A percentile compares a stretch with the other conserved stretches of the same genome.
Conservation (phyloP, 92 coral and sea anemone species). For the Zoanthus gigantus region DNA sequence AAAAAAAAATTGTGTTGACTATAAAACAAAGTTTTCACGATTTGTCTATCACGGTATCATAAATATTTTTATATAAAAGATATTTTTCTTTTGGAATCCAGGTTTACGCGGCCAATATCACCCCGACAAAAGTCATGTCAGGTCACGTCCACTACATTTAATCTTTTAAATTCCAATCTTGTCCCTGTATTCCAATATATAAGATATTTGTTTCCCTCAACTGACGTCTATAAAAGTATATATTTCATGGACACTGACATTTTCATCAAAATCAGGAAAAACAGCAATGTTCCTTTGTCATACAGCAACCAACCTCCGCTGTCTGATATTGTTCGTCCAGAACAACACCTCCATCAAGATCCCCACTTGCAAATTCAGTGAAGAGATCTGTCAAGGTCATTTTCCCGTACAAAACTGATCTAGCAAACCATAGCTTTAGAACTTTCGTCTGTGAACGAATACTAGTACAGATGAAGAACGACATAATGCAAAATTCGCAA, state of each 20-base stretch:
- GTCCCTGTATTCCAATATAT: not conserved
- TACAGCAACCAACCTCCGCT: constrained; percentile 6
- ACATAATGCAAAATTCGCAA: not conserved
- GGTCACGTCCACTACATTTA: not conserved
- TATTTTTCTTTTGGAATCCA: not conserved
- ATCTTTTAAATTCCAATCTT: not conserved
- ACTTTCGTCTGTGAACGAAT: constrained; percentile 24
- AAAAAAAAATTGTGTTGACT: too few relatives aligned
- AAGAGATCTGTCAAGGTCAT: constrained; percentile 13
- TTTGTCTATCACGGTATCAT: not conserved
- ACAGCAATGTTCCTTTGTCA: constrained; percentile 1
- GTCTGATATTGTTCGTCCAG: constrained; percentile 20
- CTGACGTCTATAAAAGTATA: not conserved
- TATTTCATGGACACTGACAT: constrained; percentile 4
- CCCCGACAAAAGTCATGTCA: too few relatives aligned
- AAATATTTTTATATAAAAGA: not conserved
- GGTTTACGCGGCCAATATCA: constrained; percentile 47
- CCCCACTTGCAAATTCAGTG: not conserved
- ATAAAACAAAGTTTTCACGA: not conserved
- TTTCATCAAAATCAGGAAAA: constrained; percentile 9
- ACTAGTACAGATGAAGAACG: constrained; percentile 25
- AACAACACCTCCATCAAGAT: not conserved
- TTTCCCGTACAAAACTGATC: constrained; percentile 8
- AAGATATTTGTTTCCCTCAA: not conserved
- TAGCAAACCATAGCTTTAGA: constrained; percentile 4